Conservation (phyloP, 2,113 vertebrate species). For the Gulo gulo region DNA sequence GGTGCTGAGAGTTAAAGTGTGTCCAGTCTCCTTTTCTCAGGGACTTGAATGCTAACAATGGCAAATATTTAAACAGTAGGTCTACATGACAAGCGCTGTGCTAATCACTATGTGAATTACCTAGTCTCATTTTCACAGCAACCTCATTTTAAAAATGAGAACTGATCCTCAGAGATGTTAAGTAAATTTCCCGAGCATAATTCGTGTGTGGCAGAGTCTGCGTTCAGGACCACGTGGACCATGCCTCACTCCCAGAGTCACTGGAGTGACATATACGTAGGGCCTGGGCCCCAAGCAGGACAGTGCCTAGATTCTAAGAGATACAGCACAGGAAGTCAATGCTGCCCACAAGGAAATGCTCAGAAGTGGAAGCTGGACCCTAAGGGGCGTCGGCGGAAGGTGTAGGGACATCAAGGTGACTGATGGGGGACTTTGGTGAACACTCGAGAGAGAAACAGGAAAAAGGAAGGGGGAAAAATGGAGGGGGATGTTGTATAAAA, state of each 20-base stretch:
- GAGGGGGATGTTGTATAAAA: background rate
- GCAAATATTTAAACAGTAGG: background rate
- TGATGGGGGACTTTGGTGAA: background rate
- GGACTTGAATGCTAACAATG: background rate
- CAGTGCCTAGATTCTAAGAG: background rate
- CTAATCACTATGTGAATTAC: background rate
- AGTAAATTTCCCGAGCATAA: background rate
- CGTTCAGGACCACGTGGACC: background rate
- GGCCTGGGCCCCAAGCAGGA: background rate
- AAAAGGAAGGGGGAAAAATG: background rate
- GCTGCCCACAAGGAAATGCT: background rate
- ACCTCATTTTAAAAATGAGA: background rate
- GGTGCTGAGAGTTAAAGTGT: background rate
- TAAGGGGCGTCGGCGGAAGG: background rate
- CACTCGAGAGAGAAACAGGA: background rate
- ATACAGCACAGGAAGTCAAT: background rate
- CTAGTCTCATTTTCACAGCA: background rate
- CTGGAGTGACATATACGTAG: accelerated
- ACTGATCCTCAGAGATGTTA: background rate
- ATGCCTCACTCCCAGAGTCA: accelerated
- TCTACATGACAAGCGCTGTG: background rate
- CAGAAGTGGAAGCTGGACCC: background rate
- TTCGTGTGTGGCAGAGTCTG: background rate
- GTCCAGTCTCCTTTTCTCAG: background rate
- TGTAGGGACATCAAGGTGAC: background rate